Evolutionary conservation across 2,888 invertebrate species (phyloP), one percentile per base, ranked within the genome.

Genomic region (Drosophila melanocephala): DNA sequence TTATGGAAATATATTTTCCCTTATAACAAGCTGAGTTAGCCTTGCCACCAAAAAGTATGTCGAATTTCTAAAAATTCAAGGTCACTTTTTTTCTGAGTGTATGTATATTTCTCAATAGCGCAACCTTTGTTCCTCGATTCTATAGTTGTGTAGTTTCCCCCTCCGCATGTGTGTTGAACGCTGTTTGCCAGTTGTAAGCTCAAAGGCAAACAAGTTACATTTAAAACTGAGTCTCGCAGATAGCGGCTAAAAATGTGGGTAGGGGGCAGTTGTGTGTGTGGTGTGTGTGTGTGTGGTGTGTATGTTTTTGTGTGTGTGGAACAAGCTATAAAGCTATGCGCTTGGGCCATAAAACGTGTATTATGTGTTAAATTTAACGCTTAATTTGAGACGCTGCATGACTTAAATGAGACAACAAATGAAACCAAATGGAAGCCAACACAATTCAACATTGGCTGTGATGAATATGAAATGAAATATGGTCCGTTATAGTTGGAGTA

Each of bases 361-460:
- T 87, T 81, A 84, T 79, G 86, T 86, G 90, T 86, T 64, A 76
- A 88, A 86, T 86, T 89, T 84, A 71, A 77, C 87, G 87, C 86
- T 72, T 69, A 67, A 86, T 78, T 86, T 86, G 70, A 62, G 60
- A 63, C 64, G 74, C 60, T 52, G 75, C 65, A 55, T 37, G 51
- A 66, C 68, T 66, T 62, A 66, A 65, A 84, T 71, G 74, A 61
- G 78, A 52, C 74, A 63, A 65, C 62, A 72, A 69, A 51, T 68
- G 59, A 10, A 35, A 30, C 28, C 58, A 57, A 53, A 58, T 56
- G 62, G 37, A 51, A 65, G 56, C 26, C 47, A 56, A 57, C n/a
- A 66, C 56, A 66, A 47, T 60, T 35, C 42, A 60, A 60, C 33
- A 51, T 32, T 47, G 28, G 22, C 10, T 9, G 33, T 22, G 52